Evolutionary conservation across 2,113 vertebrate species (phyloP).

Genomic region (Garra rufa): DNA sequence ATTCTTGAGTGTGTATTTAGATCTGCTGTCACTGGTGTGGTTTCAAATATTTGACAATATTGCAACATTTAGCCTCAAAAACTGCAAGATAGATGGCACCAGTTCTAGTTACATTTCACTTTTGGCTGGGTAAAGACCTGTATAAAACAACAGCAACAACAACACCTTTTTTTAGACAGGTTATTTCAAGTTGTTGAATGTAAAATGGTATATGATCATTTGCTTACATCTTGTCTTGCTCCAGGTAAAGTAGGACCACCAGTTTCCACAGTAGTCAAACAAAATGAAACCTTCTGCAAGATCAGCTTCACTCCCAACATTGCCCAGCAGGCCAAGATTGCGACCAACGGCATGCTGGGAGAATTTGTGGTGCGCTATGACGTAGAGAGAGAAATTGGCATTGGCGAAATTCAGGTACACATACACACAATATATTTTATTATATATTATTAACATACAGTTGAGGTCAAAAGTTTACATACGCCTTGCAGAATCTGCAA

Average conservation of each 20-base stretch:
- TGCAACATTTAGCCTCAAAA: constrained; percentile 19
- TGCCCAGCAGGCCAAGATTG: constrained; percentile 87
- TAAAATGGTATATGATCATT: not conserved
- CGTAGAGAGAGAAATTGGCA: constrained; percentile 85
- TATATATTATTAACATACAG: not conserved
- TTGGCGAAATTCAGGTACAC: constrained; percentile 92
- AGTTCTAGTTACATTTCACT: not conserved
- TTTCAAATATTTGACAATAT: not conserved
- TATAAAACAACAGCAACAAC: too few species aligned
- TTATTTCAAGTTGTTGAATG: not conserved
- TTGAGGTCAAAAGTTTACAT: too few species aligned
- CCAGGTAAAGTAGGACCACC: constrained; percentile 81
- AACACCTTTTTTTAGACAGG: not conserved
- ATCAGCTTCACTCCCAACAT: constrained; percentile 89
- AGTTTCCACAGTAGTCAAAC: constrained; percentile 82
- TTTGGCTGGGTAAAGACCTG: too few species aligned
- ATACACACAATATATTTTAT: constrained; percentile 1
- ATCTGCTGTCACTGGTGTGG: constrained; percentile 4
- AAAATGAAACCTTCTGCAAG: constrained; percentile 85
- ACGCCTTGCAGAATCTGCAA: too few species aligned
- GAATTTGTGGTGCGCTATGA: constrained; percentile 93
- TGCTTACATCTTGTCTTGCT: constrained; percentile 31
- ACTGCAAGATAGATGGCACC: constrained; percentile 1
- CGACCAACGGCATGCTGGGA: constrained; percentile 88
- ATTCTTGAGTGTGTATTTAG: not conserved